A percentile compares a stretch with the other conserved stretches of the same genome.
Conservation (phyloP, 64 coral and sea anemone genomes). For the Montipora cactus region DNA sequence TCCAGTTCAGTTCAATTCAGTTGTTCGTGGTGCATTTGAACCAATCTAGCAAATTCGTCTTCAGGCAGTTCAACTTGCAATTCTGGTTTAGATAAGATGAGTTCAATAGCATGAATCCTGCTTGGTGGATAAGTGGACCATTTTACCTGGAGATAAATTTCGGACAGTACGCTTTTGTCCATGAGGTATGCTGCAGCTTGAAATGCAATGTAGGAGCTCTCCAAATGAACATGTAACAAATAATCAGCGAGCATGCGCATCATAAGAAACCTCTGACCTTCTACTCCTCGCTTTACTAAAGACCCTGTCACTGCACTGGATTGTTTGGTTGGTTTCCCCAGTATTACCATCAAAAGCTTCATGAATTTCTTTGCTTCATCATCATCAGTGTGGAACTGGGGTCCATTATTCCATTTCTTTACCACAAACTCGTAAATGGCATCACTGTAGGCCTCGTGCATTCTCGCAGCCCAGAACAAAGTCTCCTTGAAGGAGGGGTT, state of each 20-base stretch:
- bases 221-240: constrained; percentile 73
- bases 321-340: constrained; percentile 89
- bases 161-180: constrained; percentile 50
- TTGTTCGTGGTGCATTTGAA: constrained; percentile 46
- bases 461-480: constrained; percentile 66
- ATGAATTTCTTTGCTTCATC: constrained; percentile 71
- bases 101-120: constrained; percentile 58
- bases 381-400: constrained; percentile 67
- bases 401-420: constrained; percentile 68
- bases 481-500: constrained; percentile 63
- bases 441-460: constrained; percentile 77
- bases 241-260: constrained; percentile 57
- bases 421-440: constrained; percentile 89
- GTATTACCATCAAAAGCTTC: constrained; percentile 82
- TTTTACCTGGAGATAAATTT: constrained; percentile 58
- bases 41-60: constrained; percentile 58
- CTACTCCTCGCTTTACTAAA: not conserved
- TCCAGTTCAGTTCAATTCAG: not conserved
- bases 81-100: constrained; percentile 78
- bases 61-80: constrained; percentile 67
- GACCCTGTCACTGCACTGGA: constrained; percentile 73
- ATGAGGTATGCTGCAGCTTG: constrained; percentile 81
- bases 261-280: constrained; percentile 56
- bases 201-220: constrained; percentile 68
- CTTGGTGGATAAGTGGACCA: constrained; percentile 10